Conservation (phyloP, 23 tunicate species). For the Aplidium turbinatum region DNA sequence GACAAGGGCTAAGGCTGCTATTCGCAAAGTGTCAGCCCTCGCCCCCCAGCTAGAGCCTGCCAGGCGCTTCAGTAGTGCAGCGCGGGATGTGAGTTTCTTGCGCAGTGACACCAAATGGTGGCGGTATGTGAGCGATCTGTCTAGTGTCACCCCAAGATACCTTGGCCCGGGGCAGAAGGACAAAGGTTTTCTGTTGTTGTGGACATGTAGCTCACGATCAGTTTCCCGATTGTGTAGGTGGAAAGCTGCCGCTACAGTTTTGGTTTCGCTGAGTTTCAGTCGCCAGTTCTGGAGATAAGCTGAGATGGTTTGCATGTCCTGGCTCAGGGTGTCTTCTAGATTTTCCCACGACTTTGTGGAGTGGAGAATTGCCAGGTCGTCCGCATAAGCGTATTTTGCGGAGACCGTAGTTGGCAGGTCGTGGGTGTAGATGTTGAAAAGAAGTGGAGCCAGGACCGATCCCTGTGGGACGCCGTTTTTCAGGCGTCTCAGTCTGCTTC, state of each 20-base stretch:
- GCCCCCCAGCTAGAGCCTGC: conserved; percentile 22
- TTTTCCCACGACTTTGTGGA: too few species aligned
- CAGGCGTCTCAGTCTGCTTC: too few species aligned
- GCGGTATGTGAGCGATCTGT: conserved; percentile 16
- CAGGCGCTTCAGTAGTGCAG: not conserved
- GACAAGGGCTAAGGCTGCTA: not conserved
- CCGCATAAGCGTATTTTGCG: too few species aligned
- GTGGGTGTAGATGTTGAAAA: too few species aligned
- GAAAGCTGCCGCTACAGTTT: conserved; percentile 13
- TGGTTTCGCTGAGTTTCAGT: conserved; percentile 13
- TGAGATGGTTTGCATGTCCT: too few species aligned
- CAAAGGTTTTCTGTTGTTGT: conserved; percentile 2
- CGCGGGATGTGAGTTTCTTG: conserved; percentile 11
- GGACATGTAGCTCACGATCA: not conserved
- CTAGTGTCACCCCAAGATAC: conserved; percentile 26
- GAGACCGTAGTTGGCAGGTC: too few species aligned
- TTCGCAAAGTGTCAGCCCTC: not conserved
- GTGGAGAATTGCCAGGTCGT: too few species aligned
- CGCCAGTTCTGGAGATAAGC: too few species aligned
- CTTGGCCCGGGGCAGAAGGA: not conserved
- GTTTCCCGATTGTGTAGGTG: not conserved
- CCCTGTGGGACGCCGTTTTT: too few species aligned
- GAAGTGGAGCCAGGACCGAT: too few species aligned
- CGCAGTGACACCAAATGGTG: conserved; percentile 4
- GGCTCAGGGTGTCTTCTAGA: too few species aligned